phyloP scores from a whole-genome alignment of 2,797 vertebrate species.

The Aplochiton taeniatus region DNA sequence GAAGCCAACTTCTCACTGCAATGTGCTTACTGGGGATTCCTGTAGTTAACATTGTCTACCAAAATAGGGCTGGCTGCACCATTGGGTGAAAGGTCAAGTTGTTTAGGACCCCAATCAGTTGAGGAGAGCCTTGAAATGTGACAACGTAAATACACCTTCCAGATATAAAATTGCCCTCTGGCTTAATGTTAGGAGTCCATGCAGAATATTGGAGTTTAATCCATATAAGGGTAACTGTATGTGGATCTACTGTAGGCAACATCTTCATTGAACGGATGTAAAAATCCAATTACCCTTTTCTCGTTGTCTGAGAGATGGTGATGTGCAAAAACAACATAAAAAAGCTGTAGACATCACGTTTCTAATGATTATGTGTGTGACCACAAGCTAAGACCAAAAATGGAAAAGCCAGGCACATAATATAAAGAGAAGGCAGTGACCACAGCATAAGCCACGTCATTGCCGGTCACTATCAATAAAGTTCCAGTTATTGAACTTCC shows the following conservation, averaged over 20 bases:
- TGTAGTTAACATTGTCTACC: too few relatives aligned
- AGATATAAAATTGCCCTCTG: too few relatives aligned
- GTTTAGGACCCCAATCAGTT: too few relatives aligned
- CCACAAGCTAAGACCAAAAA: conserved; percentile 17
- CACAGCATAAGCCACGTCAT: conserved; percentile 31
- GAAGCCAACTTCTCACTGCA: too few relatives aligned
- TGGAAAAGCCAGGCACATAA: not conserved
- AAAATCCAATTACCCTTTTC: conserved; percentile 54
- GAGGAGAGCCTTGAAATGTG: too few relatives aligned
- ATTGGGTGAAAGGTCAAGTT: too few relatives aligned
- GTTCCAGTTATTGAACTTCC: conserved; percentile 45
- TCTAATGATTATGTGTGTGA: conserved; percentile 55
- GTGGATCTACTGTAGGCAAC: conserved; percentile 49
- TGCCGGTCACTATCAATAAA: conserved; percentile 38
- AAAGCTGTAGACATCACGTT: conserved; percentile 52
- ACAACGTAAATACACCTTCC: too few relatives aligned
- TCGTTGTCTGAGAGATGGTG: conserved; percentile 51
- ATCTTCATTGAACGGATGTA: conserved; percentile 52
- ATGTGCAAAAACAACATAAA: conserved; percentile 38
- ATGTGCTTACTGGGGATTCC: too few relatives aligned
- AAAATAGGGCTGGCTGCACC: too few relatives aligned
- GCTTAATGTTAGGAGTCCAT: too few relatives aligned
- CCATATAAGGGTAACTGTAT: not conserved
- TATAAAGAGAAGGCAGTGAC: not conserved
- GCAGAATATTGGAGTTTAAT: too few relatives aligned